These are phyloP conservation scores for Hemitrygon akajei DNA, from an alignment of 2,797 vertebrate genomes.

Conservation along the genomic window DNA sequence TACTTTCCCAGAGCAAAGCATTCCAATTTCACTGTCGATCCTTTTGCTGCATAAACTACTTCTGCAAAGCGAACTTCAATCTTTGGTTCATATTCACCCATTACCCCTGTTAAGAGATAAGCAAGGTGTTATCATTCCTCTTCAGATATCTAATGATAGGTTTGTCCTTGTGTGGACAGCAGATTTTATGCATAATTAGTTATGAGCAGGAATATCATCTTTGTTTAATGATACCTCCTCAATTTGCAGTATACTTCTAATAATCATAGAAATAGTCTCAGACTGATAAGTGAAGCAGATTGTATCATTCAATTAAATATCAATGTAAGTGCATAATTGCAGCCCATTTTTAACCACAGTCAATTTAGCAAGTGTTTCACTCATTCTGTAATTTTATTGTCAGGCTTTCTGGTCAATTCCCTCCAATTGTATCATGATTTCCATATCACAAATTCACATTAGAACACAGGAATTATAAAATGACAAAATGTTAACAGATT, in stretches of 20 bases:
- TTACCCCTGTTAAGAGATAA: conserved; percentile 63
- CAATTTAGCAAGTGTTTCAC: conserved; percentile 2
- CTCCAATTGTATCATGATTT: conserved; percentile 6
- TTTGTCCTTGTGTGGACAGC: neutral
- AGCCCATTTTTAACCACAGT: neutral
- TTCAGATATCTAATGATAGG: neutral
- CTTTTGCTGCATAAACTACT: conserved; percentile 80
- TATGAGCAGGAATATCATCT: neutral
- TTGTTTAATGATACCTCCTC: conserved; percentile 2
- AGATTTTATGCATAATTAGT: neutral
- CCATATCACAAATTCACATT: neutral
- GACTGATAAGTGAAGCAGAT: conserved; percentile 10
- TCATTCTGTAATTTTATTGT: neutral
- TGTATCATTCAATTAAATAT: conserved; percentile 31
- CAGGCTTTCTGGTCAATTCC: neutral
- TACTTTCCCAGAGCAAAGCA: conserved; percentile 95
- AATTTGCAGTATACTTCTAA: conserved; percentile 18
- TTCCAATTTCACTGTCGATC: conserved; percentile 80
- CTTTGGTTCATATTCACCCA: conserved; percentile 97
- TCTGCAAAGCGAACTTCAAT: conserved; percentile 95
- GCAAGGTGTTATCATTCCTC: neutral
- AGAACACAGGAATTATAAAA: neutral
- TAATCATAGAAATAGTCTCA: conserved; percentile 9
- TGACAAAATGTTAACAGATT: conserved; percentile 8
- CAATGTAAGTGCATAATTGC: conserved; percentile 14